phyloP scores from a whole-genome alignment of 2,888 invertebrate species.

The Caenorhabditis japonica region DNA sequence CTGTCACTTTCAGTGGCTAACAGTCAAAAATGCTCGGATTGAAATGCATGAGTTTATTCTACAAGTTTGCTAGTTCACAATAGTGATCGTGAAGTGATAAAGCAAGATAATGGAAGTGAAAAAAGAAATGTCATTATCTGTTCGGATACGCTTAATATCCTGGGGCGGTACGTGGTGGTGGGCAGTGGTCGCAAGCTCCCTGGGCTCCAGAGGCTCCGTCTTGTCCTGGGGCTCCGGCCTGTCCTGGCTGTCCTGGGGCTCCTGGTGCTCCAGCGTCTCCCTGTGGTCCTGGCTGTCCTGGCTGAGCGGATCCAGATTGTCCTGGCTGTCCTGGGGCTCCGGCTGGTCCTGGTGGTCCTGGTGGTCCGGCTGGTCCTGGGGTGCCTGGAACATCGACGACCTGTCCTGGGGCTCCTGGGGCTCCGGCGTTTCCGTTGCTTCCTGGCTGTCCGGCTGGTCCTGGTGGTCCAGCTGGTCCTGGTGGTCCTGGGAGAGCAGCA shows the following conservation, averaged over 20 bases:
- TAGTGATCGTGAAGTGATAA: conserved; percentile 35
- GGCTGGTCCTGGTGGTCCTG: conserved; percentile 59
- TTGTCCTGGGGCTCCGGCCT: conserved; percentile 52
- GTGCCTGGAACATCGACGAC: conserved; percentile 56
- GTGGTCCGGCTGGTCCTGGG: conserved; percentile 60
- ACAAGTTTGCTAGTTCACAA: conserved; percentile 44
- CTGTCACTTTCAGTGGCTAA: no score
- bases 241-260: conserved; percentile 59
- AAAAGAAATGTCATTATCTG: conserved; percentile 26
- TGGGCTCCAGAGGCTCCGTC: conserved; percentile 51
- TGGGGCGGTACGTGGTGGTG: conserved; percentile 61
- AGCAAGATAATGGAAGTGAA: conserved; percentile 46
- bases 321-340: conserved; percentile 59
- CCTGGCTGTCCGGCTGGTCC: conserved; percentile 62
- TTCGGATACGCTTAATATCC: conserved; percentile 53
- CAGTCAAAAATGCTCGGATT: no score
- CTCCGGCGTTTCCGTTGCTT: conserved; percentile 51
- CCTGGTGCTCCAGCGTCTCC: conserved; percentile 57
- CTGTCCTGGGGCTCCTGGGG: conserved; percentile 61
- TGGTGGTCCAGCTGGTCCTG: conserved; percentile 64
- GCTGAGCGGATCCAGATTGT: conserved; percentile 47
- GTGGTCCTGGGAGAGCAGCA: conserved; percentile 47
- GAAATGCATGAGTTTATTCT: conserved; percentile 42
- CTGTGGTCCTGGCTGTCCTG: conserved; percentile 55
- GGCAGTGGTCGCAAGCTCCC: conserved; percentile 65